These are phyloP conservation scores for Drosophila phalerata DNA, from an alignment of 2,888 invertebrate species.

Conservation along the genomic window DNA sequence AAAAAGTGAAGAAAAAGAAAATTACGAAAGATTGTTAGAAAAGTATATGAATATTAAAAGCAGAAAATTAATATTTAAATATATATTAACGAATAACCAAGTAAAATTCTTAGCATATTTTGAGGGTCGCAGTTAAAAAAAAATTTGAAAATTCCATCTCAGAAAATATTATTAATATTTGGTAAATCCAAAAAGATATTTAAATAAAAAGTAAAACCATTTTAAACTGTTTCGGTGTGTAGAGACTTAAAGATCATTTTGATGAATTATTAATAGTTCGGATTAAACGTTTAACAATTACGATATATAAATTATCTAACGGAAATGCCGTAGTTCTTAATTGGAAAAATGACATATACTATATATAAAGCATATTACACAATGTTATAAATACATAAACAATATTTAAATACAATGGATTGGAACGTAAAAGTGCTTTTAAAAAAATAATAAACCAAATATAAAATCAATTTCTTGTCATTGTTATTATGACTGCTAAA, in stretches of 20 bases:
- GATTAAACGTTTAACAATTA: slow-evolving; percentile 26
- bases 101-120: slow-evolving; percentile 30
- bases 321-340: slow-evolving; percentile 18
- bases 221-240: slow-evolving; percentile 36
- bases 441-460: slow-evolving; percentile 8
- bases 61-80: slow-evolving; percentile 16
- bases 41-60: slow-evolving; percentile 23
- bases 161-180: slow-evolving; percentile 25
- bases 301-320: slow-evolving; percentile 21
- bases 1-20: slow-evolving; percentile 7
- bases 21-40: slow-evolving; percentile 29
- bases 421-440: slow-evolving; percentile 31
- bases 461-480: slow-evolving; percentile 19
- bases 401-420: slow-evolving; percentile 5
- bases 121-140: slow-evolving; percentile 50
- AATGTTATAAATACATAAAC: slow-evolving; percentile 26
- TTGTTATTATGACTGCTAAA: slow-evolving; percentile 15
- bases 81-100: slow-evolving; percentile 19
- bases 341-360: slow-evolving; percentile 16
- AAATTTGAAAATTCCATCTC: slow-evolving; percentile 37
- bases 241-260: slow-evolving; percentile 25
- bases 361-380: slow-evolving; percentile 17
- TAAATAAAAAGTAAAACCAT: slow-evolving; percentile 7
- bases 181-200: slow-evolving; percentile 16
- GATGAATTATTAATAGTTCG: slow-evolving; percentile 22